Percentiles rank a stretch among this genome's conserved stretches.
These are phyloP conservation scores for Paraplagusia blochii DNA, from an alignment of 2,113 vertebrate genomes.

Conservation along the genomic window DNA sequence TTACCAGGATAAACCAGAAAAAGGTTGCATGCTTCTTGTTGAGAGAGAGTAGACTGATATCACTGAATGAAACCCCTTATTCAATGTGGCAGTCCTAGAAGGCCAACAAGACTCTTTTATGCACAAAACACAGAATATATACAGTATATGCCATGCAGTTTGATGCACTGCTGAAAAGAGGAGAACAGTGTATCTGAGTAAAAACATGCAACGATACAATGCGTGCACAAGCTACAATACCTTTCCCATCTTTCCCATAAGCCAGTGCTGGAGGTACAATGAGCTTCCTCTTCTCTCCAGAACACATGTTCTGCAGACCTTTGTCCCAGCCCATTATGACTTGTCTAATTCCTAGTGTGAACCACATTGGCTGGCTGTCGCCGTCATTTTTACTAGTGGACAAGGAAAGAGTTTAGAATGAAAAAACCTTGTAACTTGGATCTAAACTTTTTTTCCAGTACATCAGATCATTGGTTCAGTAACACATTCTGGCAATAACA, in stretches of 20 bases:
- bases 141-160: background rate
- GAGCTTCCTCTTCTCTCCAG: constrained; percentile 88
- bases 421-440: background rate
- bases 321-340: constrained; percentile 88
- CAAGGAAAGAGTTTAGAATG: constrained; percentile 22
- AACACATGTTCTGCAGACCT: constrained; percentile 88
- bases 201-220: constrained; percentile 12
- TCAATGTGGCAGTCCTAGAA: constrained; percentile 37
- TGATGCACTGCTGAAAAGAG: background rate
- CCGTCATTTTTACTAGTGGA: constrained; percentile 79
- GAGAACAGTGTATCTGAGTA: background rate
- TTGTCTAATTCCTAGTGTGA: constrained; percentile 89
- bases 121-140: background rate
- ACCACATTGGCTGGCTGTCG: constrained; percentile 86
- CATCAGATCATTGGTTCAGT: too few relatives aligned
- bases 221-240: constrained; percentile 60
- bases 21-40: constrained; percentile 49
- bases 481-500: too few relatives aligned
- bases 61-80: constrained; percentile 30
- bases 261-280: constrained; percentile 84
- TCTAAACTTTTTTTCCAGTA: too few relatives aligned
- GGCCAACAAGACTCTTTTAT: constrained; percentile 29
- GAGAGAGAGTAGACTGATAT: constrained; percentile 28
- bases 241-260: constrained; percentile 93
- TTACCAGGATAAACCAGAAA: constrained; percentile 50